Percentiles rank a stretch among this genome's conserved stretches.
Evolutionary conservation across 2,888 invertebrate species (phyloP).

Genomic region (Teinopalpus imperialis): DNA sequence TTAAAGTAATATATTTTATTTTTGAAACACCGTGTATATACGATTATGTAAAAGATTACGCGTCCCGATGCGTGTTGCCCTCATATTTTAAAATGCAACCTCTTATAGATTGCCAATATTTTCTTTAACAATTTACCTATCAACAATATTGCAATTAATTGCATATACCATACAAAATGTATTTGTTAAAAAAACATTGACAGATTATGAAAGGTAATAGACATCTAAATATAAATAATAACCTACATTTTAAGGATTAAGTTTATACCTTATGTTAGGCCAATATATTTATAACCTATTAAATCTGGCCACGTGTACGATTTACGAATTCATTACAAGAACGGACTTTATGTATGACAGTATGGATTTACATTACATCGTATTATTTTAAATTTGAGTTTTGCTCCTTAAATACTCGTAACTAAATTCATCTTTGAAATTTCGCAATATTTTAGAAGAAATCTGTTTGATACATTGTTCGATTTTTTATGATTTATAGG

Average conservation of each 20-base stretch:
- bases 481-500: no score
- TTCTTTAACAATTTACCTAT: slow-evolving; percentile 12
- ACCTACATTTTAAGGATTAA: slow-evolving; percentile 45
- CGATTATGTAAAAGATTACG: slow-evolving; percentile 31
- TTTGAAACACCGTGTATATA: slow-evolving; percentile 29
- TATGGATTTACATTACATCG: no score
- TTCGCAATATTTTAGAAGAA: no score
- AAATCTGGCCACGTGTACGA: not conserved
- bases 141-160: slow-evolving; percentile 15
- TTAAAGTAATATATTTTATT: slow-evolving; percentile 19
- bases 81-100: slow-evolving; percentile 1
- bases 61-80: slow-evolving; percentile 34
- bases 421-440: no score
- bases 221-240: slow-evolving; percentile 26
- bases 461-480: no score
- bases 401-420: no score
- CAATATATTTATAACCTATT: not conserved
- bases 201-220: not conserved
- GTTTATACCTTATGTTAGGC: slow-evolving; percentile 16
- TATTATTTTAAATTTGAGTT: no score
- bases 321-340: no score
- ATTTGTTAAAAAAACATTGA: slow-evolving; percentile 26
- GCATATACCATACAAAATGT: slow-evolving; percentile 42
- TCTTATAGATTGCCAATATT: not conserved
- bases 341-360: no score